A percentile compares a stretch with the other conserved stretches of the same genome.
phyloP scores from a whole-genome alignment of 64 coral and sea anemone species.

The Pachyseris speciosa region DNA sequence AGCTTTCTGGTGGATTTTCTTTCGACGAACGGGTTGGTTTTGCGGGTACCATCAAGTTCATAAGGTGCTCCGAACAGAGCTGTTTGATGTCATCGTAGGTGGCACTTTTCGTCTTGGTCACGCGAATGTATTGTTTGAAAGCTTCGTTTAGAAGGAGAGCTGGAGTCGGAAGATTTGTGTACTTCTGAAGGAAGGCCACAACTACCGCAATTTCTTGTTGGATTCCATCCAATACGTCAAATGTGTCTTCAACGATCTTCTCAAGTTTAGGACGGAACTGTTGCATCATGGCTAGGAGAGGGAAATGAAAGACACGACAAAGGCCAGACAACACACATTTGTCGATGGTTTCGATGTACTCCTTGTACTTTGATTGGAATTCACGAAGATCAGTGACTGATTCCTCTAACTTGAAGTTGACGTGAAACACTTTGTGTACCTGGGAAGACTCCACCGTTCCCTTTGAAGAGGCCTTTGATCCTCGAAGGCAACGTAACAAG shows the following conservation, averaged over 20 bases:
- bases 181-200: slow-evolving; percentile 70
- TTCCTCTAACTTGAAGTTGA: slow-evolving; percentile 69
- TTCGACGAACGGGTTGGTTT: slow-evolving; percentile 6
- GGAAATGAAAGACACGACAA: slow-evolving; percentile 76
- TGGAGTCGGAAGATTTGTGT: slow-evolving; percentile 49
- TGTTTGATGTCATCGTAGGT: slow-evolving; percentile 65
- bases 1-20: slow-evolving; percentile 31
- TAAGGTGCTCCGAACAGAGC: slow-evolving; percentile 30
- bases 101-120: neutral
- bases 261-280: slow-evolving; percentile 69
- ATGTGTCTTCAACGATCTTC: slow-evolving; percentile 59
- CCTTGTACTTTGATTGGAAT: slow-evolving; percentile 71
- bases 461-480: neutral
- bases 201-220: slow-evolving; percentile 74
- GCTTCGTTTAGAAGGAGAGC: slow-evolving; percentile 55
- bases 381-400: slow-evolving; percentile 64
- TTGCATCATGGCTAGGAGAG: slow-evolving; percentile 69
- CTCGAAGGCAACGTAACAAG: slow-evolving; percentile 40
- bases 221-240: slow-evolving; percentile 40
- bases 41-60: slow-evolving; percentile 77
- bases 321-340: neutral
- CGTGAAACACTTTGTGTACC: slow-evolving; percentile 44
- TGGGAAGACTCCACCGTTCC: neutral
- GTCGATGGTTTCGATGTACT: slow-evolving; percentile 6
- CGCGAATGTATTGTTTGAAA: slow-evolving; percentile 36